Base-by-base conservation (phyloP, 2,888 invertebrate genomes). In the Heliothis peltigera region DNA sequence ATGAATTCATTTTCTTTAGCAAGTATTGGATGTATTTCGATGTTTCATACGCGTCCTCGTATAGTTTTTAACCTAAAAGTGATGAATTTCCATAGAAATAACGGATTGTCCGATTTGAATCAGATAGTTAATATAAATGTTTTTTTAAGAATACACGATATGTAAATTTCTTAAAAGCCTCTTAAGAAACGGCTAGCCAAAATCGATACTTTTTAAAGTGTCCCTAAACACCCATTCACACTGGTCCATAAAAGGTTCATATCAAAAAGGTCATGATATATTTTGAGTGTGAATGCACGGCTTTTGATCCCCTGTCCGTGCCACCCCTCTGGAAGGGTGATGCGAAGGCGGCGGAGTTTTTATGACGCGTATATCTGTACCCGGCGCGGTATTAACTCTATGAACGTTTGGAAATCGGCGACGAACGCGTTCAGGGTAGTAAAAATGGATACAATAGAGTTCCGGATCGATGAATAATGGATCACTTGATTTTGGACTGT, bases 201-300 rank as follows among this genome's bases (percentile, higher is more conserved):
- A 67, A 72, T 78, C 68, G 58, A 75, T 69, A 70, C 48, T 56
- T 47, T 70, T 64, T 46, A 46, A 46, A 52, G 51, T 62, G 60
- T 59, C 62, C 54, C 64, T 72, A 76, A 76, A 60, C 56, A 54
- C 48, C 35, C 52, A 64, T 75, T 73, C 60, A 67, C 47, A 56
- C 54, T 64, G 49, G 65, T 73, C 77, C 79, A 80, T 82, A 81
- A 83, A 85, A 81, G 76, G 76, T 77, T 80, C 75, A 74, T 79
- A 81, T 79, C 71, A 82, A 84, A 85, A 84, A 84, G 84, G 85
- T 83, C 82, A 80, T 77, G 70, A 78, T 82, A 76, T 75, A 73
- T 85, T 85, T 83, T 82, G 80, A 86, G 86, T 85, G 84, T 85
- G 83, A 85, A 85, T 84, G 86, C 82, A 83, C 79, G 79, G 75